Conservation (phyloP, 2,888 invertebrate genomes). For the Panzeria rudis region DNA sequence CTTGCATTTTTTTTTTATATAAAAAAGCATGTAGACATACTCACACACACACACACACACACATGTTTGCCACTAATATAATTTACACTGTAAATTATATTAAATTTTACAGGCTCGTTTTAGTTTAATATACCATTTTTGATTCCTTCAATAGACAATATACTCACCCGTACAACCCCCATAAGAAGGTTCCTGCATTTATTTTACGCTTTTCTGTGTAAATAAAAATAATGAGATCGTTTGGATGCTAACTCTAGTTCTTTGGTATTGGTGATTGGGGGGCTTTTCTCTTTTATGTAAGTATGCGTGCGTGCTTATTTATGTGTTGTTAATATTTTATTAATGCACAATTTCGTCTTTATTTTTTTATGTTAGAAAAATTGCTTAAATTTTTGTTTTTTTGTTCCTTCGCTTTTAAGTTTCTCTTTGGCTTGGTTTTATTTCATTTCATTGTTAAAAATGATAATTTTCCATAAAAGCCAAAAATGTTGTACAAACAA, state of each 20-base stretch:
- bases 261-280: not conserved
- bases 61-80: slow-evolving; percentile 5
- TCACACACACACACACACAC: not conserved
- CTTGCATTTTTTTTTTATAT: not conserved
- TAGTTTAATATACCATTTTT: slow-evolving; percentile 35
- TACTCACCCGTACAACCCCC: not conserved
- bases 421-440: slow-evolving; percentile 35
- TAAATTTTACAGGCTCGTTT: slow-evolving; percentile 44
- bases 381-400: not conserved
- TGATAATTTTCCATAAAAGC: slow-evolving; percentile 81
- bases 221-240: slow-evolving; percentile 35
- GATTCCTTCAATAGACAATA: not conserved
- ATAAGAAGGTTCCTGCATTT: slow-evolving; percentile 2
- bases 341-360: slow-evolving; percentile 42
- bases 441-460: slow-evolving; percentile 59
- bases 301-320: not conserved
- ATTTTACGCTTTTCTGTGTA: slow-evolving; percentile 34
- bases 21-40: not conserved
- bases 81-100: too few relatives aligned
- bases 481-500: slow-evolving; percentile 80
- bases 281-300: not conserved
- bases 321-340: slow-evolving; percentile 60
- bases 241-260: too few relatives aligned
- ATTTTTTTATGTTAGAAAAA: slow-evolving; percentile 6
- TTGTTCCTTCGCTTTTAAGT: not conserved